A percentile compares a stretch with the other conserved stretches of the same genome.
Evolutionary conservation across 1,140 invertebrate species (phyloP).

Genomic region (Ceratoteleas bidentatus): DNA sequence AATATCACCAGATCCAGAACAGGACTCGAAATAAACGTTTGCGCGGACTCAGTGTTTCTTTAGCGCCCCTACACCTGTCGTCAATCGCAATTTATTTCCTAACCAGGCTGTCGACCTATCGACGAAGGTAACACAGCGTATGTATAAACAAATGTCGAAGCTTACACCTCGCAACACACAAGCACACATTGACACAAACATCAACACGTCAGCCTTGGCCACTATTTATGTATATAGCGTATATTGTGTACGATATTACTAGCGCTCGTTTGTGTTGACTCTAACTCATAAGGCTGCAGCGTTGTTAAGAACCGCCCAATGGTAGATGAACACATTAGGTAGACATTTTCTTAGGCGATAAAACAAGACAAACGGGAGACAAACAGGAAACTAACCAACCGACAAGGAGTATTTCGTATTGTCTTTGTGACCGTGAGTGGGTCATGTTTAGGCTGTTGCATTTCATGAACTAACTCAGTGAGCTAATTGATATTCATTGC

Average conservation of each 20-base stretch:
- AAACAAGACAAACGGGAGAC: conserved; percentile 4
- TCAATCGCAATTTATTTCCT: conserved; percentile 68
- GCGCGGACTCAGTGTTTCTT: conserved; percentile 20
- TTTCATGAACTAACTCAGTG: conserved; percentile 56
- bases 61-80: conserved; percentile 7
- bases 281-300: conserved; percentile 69
- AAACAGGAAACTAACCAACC: conserved; percentile 14
- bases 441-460: conserved; percentile 53
- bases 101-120: conserved; percentile 73
- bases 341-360: conserved; percentile 47
- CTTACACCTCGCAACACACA: conserved; percentile 74
- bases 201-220: conserved; percentile 66
- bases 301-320: conserved; percentile 68
- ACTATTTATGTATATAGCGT: conserved; percentile 72
- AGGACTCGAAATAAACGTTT: conserved; percentile 19
- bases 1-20: not conserved
- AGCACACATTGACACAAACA: conserved; percentile 6
- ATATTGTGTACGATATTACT: conserved; percentile 67
- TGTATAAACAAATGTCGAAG: conserved; percentile 67
- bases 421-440: conserved; percentile 17
- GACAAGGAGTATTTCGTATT: conserved; percentile 42
- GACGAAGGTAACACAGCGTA: conserved; percentile 69
- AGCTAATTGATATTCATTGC: conserved; percentile 46
- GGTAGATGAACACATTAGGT: conserved; percentile 45
- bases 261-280: conserved; percentile 70